phyloP scores from a whole-genome alignment of 1,140 invertebrate species.

The Drosophila subobscura region DNA sequence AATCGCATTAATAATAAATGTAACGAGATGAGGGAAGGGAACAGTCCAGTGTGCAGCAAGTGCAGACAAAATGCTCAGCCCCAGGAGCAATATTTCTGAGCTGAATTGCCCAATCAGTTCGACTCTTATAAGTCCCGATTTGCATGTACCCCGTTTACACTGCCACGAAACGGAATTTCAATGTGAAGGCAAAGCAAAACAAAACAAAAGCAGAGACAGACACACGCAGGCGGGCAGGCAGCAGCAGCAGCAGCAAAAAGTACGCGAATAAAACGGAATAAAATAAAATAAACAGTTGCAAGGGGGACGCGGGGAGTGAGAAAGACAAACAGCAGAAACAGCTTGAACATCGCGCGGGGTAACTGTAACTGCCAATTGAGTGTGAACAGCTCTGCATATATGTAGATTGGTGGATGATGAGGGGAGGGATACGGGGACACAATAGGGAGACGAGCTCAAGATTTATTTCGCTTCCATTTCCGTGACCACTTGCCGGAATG shows the following conservation, averaged over 20 bases:
- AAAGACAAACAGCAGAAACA: constrained; percentile 9
- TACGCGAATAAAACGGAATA: constrained; percentile 1
- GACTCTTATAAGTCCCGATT: no score
- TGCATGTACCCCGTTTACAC: neutral
- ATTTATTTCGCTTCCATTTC: constrained; percentile 70
- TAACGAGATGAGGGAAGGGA: no score
- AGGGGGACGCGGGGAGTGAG: neutral
- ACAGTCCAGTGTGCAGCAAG: no score
- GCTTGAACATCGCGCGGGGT: constrained; percentile 21
- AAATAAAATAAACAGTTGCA: constrained; percentile 31
- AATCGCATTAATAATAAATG: no score
- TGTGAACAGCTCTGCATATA: constrained; percentile 47
- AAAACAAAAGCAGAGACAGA: neutral
- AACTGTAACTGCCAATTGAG: constrained; percentile 50
- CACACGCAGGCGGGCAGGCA: neutral
- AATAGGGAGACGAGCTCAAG: no score
- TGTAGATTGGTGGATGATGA: constrained; percentile 24
- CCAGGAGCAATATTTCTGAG: no score
- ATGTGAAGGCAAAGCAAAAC: constrained; percentile 2
- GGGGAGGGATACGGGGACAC: constrained; percentile 8
- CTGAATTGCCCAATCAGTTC: neutral
- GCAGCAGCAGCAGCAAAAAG: neutral
- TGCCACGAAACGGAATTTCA: constrained; percentile 5
- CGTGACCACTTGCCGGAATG: constrained; percentile 47
- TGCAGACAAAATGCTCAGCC: no score